Base-by-base conservation (phyloP, 2,797 vertebrate genomes). In the Fundulus diaphanus region DNA sequence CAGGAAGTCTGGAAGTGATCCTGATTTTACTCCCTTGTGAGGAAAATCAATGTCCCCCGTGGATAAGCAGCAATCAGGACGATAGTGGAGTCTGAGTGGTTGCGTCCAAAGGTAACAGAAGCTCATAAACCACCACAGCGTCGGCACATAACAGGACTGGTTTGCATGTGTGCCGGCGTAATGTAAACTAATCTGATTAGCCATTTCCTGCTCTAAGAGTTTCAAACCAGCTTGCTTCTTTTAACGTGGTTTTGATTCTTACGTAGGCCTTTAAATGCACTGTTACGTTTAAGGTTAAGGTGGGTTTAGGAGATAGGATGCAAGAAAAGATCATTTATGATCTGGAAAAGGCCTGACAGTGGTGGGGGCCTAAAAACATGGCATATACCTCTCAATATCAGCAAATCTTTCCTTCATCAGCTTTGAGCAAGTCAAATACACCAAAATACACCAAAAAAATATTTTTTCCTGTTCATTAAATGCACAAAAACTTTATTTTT, bases 21-120 rank as follows among this genome's bases (percentile, higher is more conserved):
- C 27, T 46, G 16, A 74, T 74, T 70, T n/a, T 46, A 13, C 40
- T n/a, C 13, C 33, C 27, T 68, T 31, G 51, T 18, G 42, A 74
- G 69, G 1, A 65, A 74, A 70, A 56, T 20, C 18, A 42, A 79
- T 37, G 63, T 20, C 12, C 35, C 22, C n/a, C 11, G 13, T 13
- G 35, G 61, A 40, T 65, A 65, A 42, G 61, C 35, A 42, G 37
- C 35, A 42, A 65, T 70, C 31, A 51, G 57, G 46, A 48, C 15
- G 46, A 48, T 48, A 18, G 61, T 5, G 20, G 48, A 70, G 67
- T 31, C 61, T 65, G 61, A 65, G 35, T 65, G 35, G 16, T 65
- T 65, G 22, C 6, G 35, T 40, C 35, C 22, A 65, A 40, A 65
- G 61, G 61, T 65, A 65, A 40, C 61, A 65, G 15, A 18, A 40